phyloP scores from a whole-genome alignment of 2,888 invertebrate genomes.

The Lasioglossum malachurum region DNA sequence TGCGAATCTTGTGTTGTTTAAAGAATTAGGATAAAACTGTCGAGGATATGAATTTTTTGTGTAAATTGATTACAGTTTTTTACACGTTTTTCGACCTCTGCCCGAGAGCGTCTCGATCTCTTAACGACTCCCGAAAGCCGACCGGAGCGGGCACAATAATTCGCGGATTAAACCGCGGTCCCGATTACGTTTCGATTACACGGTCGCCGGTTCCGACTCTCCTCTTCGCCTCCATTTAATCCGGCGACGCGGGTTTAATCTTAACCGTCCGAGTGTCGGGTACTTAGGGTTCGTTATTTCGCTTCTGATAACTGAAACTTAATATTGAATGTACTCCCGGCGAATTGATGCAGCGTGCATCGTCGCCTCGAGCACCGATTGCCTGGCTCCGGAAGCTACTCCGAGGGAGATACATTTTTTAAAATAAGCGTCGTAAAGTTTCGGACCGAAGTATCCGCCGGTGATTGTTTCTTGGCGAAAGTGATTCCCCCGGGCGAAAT shows the following conservation, averaged over 20 bases:
- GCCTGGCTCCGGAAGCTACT: not conserved
- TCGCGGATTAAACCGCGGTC: constrained; percentile 7
- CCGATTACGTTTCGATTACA: constrained; percentile 8
- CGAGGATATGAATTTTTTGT: not conserved
- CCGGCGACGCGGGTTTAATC: constrained; percentile 9
- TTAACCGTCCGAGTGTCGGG: constrained; percentile 11
- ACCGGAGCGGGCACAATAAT: constrained; percentile 21
- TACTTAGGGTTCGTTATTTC: constrained; percentile 15
- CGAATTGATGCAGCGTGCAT: not conserved
- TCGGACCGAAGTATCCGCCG: not conserved
- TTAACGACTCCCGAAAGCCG: constrained; percentile 20
- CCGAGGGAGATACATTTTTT: not conserved
- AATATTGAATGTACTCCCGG: constrained; percentile 13
- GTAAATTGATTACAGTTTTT: not conserved
- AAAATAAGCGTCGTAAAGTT: not conserved
- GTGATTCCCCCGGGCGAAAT: not conserved
- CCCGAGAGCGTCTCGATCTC: constrained; percentile 38
- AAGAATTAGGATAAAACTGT: not conserved
- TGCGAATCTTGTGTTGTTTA: too few species aligned
- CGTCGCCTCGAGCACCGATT: not conserved
- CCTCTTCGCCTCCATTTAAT: not conserved
- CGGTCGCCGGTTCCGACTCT: not conserved
- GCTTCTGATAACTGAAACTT: constrained; percentile 8
- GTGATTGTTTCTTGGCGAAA: constrained; percentile 2
- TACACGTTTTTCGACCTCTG: not conserved